These are phyloP conservation scores for Planiliza haematocheilus DNA, from an alignment of 2,113 vertebrate species.

Conservation along the genomic window DNA sequence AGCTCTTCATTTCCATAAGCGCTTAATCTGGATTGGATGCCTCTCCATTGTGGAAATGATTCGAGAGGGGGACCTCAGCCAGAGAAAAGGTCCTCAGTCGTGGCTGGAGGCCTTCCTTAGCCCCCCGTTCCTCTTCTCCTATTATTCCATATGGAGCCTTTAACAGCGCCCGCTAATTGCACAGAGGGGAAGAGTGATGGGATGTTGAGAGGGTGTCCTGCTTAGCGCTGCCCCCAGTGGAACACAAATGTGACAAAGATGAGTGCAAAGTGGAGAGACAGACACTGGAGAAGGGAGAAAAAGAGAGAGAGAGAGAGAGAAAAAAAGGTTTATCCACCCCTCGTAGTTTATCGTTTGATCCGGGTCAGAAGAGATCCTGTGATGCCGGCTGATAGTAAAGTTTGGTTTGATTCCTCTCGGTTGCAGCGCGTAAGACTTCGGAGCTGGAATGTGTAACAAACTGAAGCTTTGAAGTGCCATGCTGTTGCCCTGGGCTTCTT, in stretches of 20 bases:
- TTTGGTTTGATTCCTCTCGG: conserved; percentile 56
- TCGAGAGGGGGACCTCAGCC: conserved; percentile 49
- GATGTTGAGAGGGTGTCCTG: conserved; percentile 35
- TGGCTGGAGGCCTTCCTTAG: conserved; percentile 24
- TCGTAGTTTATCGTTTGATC: conserved; percentile 46
- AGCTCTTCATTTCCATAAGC: conserved; percentile 64
- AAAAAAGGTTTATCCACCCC: conserved; percentile 16
- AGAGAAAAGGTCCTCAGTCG: conserved; percentile 56
- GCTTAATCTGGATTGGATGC: conserved; percentile 72
- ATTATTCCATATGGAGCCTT: conserved; percentile 34
- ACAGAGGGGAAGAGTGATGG: conserved; percentile 39
- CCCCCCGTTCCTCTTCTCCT: conserved; percentile 31
- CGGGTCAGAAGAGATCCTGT: conserved; percentile 39
- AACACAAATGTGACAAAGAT: conserved; percentile 31
- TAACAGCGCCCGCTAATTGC: conserved; percentile 49
- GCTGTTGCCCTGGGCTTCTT: conserved; percentile 72
- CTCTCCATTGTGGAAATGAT: conserved; percentile 61
- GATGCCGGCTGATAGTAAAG: conserved; percentile 50
- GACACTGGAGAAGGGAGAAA: background rate
- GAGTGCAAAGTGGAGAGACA: conserved; percentile 7
- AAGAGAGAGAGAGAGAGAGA: background rate
- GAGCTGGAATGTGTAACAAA: conserved; percentile 69
- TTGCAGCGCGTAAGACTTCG: conserved; percentile 56
- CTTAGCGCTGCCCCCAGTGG: conserved; percentile 53
- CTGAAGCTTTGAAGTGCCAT: conserved; percentile 75